Base-by-base conservation (phyloP, 1,140 invertebrate genomes). In the Trichonephila inaurata region DNA sequence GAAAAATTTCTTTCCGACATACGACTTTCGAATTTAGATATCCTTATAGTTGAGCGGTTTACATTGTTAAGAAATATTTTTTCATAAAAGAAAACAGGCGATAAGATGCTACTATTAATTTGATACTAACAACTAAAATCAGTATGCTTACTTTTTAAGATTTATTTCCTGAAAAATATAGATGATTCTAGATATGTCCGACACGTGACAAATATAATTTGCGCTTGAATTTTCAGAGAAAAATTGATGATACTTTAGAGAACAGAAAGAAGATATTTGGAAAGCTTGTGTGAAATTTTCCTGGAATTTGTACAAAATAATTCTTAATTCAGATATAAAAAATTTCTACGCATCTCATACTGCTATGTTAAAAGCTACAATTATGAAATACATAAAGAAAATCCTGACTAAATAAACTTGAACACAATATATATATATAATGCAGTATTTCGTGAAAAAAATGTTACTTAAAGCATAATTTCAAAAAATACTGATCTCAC, bases 271-370 rank as follows among this genome's bases (percentile, higher is more conserved):
- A 85, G 8, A 12, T 24, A 60, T 60, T 28, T 60, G 12, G 51
- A 85, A 60, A 16, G 33, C 24, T 85, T 58, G n/a, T 16, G 12
- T 24, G 10, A n/a, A 28, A 7, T 60, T 12, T 24, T 12, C 8
- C 18, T 28, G 51, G 16, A 18, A 61, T 85, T 19, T 12, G 44
- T 60, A 85, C 21, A 85, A 60, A 28, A 60, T 24, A 85, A 60
- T 85, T 58, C n/a, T 24, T 12, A 24, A 85, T 85, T 24, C 58
- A 85, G 21, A 85, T 60, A 7, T 10, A 85, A 60, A 58, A 33
- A 85, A 85, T 85, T 85, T 24, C 83, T 85, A 85, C 83, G 83
- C 83, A 85, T 85, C 51, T 60, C 24, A 85, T 60, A 60, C 21
- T 85, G 1, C 33, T 6, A 77, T 33, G 28, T 51, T 51, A 51